Evolutionary conservation across 1,140 invertebrate species (phyloP).

Genomic region (Gryon sp.): DNA sequence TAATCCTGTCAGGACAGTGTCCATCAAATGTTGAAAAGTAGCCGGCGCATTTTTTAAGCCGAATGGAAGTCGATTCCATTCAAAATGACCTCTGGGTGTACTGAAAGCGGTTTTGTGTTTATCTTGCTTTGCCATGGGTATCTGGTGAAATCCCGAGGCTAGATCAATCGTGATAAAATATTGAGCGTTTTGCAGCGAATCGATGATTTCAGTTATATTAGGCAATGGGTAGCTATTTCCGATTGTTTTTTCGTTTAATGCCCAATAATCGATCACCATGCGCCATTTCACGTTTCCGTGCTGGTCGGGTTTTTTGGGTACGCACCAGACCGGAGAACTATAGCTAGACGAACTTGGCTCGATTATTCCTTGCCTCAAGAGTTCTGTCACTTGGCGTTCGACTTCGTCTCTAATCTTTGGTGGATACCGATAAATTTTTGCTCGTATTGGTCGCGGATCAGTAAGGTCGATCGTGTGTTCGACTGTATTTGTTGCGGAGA

Average conservation of each 20-base stretch:
- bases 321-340: background rate
- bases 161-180: constrained; percentile 2
- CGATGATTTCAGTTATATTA: background rate
- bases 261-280: constrained; percentile 6
- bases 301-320: background rate
- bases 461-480: background rate
- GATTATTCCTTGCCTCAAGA: constrained; percentile 2
- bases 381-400: background rate
- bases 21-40: constrained; percentile 4
- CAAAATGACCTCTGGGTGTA: background rate
- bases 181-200: background rate
- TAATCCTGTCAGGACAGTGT: background rate
- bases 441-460: background rate
- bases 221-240: background rate
- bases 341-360: background rate
- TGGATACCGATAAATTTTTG: constrained; percentile 6
- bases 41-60: background rate
- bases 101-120: background rate
- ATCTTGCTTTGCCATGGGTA: background rate
- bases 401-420: background rate
- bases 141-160: constrained; percentile 1
- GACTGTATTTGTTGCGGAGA: background rate
- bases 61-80: background rate
- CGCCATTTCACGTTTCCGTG: background rate
- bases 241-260: background rate